Conservation (phyloP, 2,888 invertebrate genomes). For the Drosophila eohydei region DNA sequence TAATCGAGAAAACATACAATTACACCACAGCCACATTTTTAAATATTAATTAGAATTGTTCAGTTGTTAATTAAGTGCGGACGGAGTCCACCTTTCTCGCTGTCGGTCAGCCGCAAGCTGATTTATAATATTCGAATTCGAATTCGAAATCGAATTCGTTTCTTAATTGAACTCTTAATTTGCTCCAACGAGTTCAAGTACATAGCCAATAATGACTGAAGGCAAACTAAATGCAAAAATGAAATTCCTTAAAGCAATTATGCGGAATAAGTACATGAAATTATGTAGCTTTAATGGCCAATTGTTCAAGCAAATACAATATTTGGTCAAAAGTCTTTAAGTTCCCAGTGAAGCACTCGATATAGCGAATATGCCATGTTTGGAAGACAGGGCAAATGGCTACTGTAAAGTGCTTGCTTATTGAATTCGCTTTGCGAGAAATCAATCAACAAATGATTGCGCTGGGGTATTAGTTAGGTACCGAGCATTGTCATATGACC, state of each 20-base stretch:
- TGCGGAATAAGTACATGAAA: slow-evolving; percentile 20
- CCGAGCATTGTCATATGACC: slow-evolving; percentile 58
- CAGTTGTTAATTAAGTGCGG: slow-evolving; percentile 52
- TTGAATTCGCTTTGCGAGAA: slow-evolving; percentile 63
- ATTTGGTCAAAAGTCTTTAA: slow-evolving; percentile 11
- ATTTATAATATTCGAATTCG: slow-evolving; percentile 37
- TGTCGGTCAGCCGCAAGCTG: slow-evolving; percentile 26
- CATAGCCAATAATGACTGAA: slow-evolving; percentile 54
- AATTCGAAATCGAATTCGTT: slow-evolving; percentile 24
- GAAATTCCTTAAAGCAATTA: slow-evolving; percentile 54
- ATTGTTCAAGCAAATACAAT: slow-evolving; percentile 24
- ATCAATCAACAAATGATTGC: slow-evolving; percentile 72
- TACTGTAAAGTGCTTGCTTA: slow-evolving; percentile 67
- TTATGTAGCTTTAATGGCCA: slow-evolving; percentile 29
- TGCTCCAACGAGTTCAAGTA: slow-evolving; percentile 66
- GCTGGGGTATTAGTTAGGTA: slow-evolving; percentile 42
- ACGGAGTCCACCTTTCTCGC: slow-evolving; percentile 19
- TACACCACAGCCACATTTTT: slow-evolving; percentile 17
- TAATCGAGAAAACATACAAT: slow-evolving; percentile 27
- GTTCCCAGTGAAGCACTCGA: slow-evolving; percentile 12
- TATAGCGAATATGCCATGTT: slow-evolving; percentile 24
- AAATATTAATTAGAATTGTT: slow-evolving; percentile 53
- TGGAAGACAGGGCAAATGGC: slow-evolving; percentile 48
- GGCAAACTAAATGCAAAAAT: slow-evolving; percentile 50
- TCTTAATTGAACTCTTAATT: slow-evolving; percentile 60